These are phyloP conservation scores for Albula glossodonta DNA, from an alignment of 2,113 vertebrate genomes.

Conservation along the genomic window DNA sequence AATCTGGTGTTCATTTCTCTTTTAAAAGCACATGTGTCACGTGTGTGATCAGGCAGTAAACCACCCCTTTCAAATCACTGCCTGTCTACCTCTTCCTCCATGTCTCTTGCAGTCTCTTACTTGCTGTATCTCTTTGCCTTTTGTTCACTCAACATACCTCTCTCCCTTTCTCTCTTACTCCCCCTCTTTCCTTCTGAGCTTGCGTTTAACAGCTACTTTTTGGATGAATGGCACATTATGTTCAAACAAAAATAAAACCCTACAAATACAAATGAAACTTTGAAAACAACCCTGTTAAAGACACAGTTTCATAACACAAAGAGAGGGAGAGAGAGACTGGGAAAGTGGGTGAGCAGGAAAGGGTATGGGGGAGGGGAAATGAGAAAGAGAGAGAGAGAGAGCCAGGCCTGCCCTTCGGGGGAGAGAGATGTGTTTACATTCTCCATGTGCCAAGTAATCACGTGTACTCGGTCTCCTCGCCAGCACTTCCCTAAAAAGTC, in stretches of 20 bases:
- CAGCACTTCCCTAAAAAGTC: conserved; percentile 46
- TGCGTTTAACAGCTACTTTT: neutral
- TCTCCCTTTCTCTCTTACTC: neutral
- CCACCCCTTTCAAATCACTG: neutral
- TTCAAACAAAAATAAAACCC: neutral
- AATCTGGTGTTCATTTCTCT: conserved; percentile 34
- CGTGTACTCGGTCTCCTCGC: conserved; percentile 42
- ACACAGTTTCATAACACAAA: too few species aligned
- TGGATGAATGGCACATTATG: neutral
- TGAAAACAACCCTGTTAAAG: too few species aligned
- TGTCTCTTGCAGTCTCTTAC: neutral
- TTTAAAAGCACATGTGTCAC: conserved; percentile 7
- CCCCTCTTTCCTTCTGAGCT: neutral
- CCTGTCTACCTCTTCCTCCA: neutral
- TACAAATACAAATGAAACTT: too few species aligned
- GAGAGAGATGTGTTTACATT: conserved; percentile 32
- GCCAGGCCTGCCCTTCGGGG: conserved; percentile 23
- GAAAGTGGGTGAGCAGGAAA: conserved; percentile 7
- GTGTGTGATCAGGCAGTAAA: conserved; percentile 31
- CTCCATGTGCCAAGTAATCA: conserved; percentile 53
- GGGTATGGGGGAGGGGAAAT: neutral
- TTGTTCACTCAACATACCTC: neutral
- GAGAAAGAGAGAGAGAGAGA: neutral
- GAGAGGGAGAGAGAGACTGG: neutral
- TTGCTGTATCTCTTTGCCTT: neutral